Evolutionary conservation across 2,888 invertebrate genomes (phyloP).

Genomic region (Pyrgus malvae): DNA sequence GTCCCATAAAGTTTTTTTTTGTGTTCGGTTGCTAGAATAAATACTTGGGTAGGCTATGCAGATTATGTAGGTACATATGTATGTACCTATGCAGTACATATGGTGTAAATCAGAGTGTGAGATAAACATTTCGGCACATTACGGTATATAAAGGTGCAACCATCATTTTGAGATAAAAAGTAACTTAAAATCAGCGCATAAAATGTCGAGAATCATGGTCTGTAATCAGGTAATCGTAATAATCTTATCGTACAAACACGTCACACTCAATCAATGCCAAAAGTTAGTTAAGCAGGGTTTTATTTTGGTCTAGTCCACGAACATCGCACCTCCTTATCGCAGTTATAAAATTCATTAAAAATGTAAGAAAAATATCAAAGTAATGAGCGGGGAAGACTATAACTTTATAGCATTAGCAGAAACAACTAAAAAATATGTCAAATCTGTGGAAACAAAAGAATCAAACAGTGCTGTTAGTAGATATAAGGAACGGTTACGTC

Average conservation of each 20-base stretch:
- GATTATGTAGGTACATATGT: no score
- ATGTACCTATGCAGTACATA: no score
- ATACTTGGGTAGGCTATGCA: no score
- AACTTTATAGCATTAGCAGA: slow-evolving; percentile 49
- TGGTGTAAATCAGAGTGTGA: no score
- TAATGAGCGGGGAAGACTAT: slow-evolving; percentile 63
- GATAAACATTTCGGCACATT: no score
- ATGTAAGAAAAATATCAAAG: slow-evolving; percentile 47
- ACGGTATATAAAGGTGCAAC: no score
- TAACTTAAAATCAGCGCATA: slow-evolving; percentile 18
- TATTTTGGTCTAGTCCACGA: slow-evolving; percentile 49
- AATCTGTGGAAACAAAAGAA: slow-evolving; percentile 42
- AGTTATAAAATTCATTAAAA: slow-evolving; percentile 45
- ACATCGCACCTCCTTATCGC: slow-evolving; percentile 36
- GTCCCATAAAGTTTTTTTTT: no score
- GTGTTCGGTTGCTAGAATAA: no score
- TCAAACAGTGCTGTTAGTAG: slow-evolving; percentile 25
- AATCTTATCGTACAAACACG: slow-evolving; percentile 67
- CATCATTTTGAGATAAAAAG: not conserved
- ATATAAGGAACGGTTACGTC: slow-evolving; percentile 31
- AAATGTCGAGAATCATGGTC: slow-evolving; percentile 40
- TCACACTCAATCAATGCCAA: slow-evolving; percentile 79
- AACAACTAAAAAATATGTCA: slow-evolving; percentile 44
- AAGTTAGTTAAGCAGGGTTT: slow-evolving; percentile 49
- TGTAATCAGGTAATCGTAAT: slow-evolving; percentile 62